Base-by-base conservation (phyloP, 2,888 invertebrate genomes). In the Cantharis rufa region DNA sequence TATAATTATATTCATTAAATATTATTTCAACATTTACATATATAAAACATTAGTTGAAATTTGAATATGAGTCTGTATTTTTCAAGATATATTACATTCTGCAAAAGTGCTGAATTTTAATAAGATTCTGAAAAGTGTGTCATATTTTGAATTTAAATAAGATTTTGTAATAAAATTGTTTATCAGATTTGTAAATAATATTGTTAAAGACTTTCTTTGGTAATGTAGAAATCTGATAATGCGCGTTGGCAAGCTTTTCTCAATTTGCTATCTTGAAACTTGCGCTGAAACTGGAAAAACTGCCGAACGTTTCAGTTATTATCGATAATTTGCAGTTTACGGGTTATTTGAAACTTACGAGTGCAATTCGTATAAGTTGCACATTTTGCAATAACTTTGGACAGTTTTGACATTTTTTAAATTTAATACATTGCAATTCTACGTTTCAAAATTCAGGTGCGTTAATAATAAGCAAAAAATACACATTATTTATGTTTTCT, bases 231-330 rank as follows among this genome's bases (percentile, higher is more conserved):
- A 32, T 32, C 27, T 32, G 32, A 15, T 21, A 69, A 73, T 73
- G 73, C 73, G 73, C 73, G 73, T 69, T 73, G 62, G 62, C 62
- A 73, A 32, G 18, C 73, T 27, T 68, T 69, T 10, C 27, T 69
- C 69, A 48, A 27, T 63, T 69, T 13, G 62, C n/a, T 18, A 72
- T 62, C 73, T 73, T 69, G 73, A 73, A 73, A 73, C 69, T 73
- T 73, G 69, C 73, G 73, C 73, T 69, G 62, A 73, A 73, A 73
- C 69, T 73, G 24, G 73, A 69, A 69, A 64, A 73, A 73, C 69
- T 73, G 73, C 69, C 69, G 62, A 75, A 71, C 70, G 66, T 62
- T 70, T 75, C 70, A 71, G 70, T 68, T 68, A 63, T 69, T 71
- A 62, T 69, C 73, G 62, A 68, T 27, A 18, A 73, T 16, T 69